A percentile compares a stretch with the other conserved stretches of the same genome.
Evolutionary conservation across 2,113 vertebrate genomes (phyloP).

Genomic region (Crocuta crocuta): DNA sequence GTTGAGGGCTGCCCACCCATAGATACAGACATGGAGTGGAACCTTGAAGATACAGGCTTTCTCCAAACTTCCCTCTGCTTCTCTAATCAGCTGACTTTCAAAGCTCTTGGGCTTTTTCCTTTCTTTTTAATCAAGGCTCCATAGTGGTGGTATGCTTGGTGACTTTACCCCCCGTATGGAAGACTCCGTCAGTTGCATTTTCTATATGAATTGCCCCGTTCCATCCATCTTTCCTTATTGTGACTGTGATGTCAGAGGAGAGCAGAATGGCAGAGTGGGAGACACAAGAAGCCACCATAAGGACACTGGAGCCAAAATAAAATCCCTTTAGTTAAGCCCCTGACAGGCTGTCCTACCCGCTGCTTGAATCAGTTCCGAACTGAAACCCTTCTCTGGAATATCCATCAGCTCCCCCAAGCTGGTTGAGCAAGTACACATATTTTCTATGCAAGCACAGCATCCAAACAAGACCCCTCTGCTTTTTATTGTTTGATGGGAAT

Average conservation of each 20-base stretch:
- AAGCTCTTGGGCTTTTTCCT: background rate
- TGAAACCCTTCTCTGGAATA: background rate
- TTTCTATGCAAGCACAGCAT: background rate
- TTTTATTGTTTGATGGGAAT: constrained; percentile 35
- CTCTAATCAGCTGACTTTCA: background rate
- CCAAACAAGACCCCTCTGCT: background rate
- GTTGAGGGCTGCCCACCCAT: background rate
- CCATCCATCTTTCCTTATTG: background rate
- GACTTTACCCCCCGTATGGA: background rate
- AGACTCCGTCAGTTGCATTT: background rate
- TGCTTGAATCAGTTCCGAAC: background rate
- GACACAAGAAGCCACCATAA: background rate
- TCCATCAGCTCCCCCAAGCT: background rate
- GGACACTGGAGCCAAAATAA: background rate
- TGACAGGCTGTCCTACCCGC: background rate
- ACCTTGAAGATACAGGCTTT: background rate
- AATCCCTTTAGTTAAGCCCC: background rate
- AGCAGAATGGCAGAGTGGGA: background rate
- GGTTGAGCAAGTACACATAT: background rate
- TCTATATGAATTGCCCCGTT: background rate
- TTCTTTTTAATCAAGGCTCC: background rate
- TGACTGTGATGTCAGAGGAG: background rate
- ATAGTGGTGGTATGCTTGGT: background rate
- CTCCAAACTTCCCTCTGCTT: background rate
- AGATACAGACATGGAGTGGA: background rate